Percentiles rank a stretch among this genome's conserved stretches.
phyloP scores from a whole-genome alignment of 2,888 invertebrate genomes.

The Neria commutata region DNA sequence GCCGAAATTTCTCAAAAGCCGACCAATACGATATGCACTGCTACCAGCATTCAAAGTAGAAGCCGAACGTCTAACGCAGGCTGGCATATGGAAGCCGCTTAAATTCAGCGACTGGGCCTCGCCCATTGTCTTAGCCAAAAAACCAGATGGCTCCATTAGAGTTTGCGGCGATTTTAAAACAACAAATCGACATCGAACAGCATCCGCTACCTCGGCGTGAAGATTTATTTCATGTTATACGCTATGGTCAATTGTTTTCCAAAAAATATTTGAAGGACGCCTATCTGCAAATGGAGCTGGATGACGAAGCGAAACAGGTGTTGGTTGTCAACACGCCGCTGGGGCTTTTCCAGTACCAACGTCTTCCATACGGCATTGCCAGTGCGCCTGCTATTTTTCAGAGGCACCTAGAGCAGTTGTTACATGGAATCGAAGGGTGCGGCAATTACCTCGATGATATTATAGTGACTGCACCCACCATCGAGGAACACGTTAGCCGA shows the following conservation, averaged over 20 bases:
- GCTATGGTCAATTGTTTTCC: slow-evolving; percentile 32
- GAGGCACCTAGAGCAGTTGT: slow-evolving; percentile 47
- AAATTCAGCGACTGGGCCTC: slow-evolving; percentile 48
- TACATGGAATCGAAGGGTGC: slow-evolving; percentile 41
- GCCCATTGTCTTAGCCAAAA: no score
- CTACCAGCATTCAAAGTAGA: slow-evolving; percentile 25
- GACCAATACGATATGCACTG: slow-evolving; percentile 36
- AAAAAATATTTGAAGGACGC: slow-evolving; percentile 45
- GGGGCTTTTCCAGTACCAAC: slow-evolving; percentile 47
- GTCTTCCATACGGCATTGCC: slow-evolving; percentile 53
- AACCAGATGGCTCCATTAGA: no score
- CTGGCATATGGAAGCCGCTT: slow-evolving; percentile 25
- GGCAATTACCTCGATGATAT: slow-evolving; percentile 48
- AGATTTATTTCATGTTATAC: slow-evolving; percentile 34
- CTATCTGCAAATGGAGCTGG: slow-evolving; percentile 49
- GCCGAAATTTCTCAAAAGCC: slow-evolving; percentile 33
- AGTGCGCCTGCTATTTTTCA: slow-evolving; percentile 50
- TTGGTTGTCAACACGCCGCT: slow-evolving; percentile 50
- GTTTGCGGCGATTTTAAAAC: no score
- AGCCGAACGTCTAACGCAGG: slow-evolving; percentile 29
- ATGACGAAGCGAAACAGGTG: slow-evolving; percentile 38
- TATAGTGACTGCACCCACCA: slow-evolving; percentile 36
- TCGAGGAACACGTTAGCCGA: slow-evolving; percentile 34
- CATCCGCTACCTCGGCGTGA: no score
- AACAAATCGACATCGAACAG: no score